Base-by-base conservation (phyloP, 2,797 vertebrate genomes). In the Phrynocephalus vlangalii region DNA sequence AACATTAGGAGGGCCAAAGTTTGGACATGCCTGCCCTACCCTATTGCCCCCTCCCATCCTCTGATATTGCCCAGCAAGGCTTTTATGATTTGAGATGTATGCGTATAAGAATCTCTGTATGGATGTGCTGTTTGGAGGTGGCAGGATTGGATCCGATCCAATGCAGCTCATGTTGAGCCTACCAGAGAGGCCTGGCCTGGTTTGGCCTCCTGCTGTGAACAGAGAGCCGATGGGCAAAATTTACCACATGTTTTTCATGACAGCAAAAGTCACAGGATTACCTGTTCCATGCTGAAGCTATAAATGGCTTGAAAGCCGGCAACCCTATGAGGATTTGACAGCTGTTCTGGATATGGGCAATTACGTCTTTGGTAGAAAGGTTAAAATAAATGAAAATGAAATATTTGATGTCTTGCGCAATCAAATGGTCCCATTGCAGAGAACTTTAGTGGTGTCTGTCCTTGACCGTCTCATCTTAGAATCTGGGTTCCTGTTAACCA, bases 391-490 rank as follows among this genome's bases (percentile, higher is more conserved):
- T n/a, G 8, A 63, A 67, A 77, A 50, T 48, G 30, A 20, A 63
- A 22, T 15, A 63, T 70, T 52, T 9, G 76, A 73, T 50, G 44
- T 50, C 33, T 24, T 22, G 10, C 9, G 26, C 28, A 66, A 50
- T 16, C 24, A 11, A 13, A 15, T 90, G 67, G 2, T 86, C 70
- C 24, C 52, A 79, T 80, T 92, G 80, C 79, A 72, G 83, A 9
- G 26, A 89, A 91, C 70, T 75, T 38, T 71, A 90, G 88, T 84
- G 56, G 85, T 93, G 50, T 11, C 76, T 68, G 9, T 28, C 56
- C 66, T 67, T 71, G 78, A 82, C 91, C 89, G 87, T 0, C 4
- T 90, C 86, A 73, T 56, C 48, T 20, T 9, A 28, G 92, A 93
- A 78, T 89, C 76, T 18, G 30, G 0, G 44, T 77, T 92, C 33